Conservation (phyloP, 2,113 vertebrate species). For the Macaca nemestrina region DNA sequence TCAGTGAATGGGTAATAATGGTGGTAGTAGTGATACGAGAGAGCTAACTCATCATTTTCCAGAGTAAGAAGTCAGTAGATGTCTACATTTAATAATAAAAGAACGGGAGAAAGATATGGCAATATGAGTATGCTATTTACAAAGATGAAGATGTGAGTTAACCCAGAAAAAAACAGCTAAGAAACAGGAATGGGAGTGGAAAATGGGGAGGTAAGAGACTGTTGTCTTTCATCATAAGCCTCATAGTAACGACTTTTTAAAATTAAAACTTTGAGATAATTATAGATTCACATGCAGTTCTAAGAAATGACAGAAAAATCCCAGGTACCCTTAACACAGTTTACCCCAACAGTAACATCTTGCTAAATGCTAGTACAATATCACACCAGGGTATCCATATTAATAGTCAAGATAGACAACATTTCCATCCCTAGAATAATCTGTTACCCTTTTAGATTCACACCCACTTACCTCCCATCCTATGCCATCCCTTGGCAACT, state of each 20-base stretch:
- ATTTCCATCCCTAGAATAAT: not conserved
- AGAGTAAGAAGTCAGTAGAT: not conserved
- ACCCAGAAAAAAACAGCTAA: not conserved
- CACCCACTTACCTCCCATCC: not conserved
- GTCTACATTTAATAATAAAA: not conserved
- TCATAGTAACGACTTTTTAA: not conserved
- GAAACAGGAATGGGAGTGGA: not conserved
- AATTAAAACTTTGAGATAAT: not conserved
- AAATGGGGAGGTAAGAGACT: not conserved
- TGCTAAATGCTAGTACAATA: not conserved
- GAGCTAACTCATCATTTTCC: not conserved
- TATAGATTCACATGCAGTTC: not conserved
- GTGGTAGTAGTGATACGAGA: not conserved
- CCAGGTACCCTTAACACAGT: not conserved
- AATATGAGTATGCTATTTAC: not conserved
- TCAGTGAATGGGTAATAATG: not conserved
- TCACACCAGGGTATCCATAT: not conserved
- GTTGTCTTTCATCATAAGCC: not conserved
- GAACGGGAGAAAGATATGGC: not conserved
- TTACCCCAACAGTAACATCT: not conserved
- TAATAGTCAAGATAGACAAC: not conserved
- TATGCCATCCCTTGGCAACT: not conserved
- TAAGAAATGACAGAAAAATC: not conserved
- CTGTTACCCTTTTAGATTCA: not conserved
- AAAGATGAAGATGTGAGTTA: not conserved